Conservation (phyloP, 2,888 invertebrate genomes). For the Notodonta dromedarius region DNA sequence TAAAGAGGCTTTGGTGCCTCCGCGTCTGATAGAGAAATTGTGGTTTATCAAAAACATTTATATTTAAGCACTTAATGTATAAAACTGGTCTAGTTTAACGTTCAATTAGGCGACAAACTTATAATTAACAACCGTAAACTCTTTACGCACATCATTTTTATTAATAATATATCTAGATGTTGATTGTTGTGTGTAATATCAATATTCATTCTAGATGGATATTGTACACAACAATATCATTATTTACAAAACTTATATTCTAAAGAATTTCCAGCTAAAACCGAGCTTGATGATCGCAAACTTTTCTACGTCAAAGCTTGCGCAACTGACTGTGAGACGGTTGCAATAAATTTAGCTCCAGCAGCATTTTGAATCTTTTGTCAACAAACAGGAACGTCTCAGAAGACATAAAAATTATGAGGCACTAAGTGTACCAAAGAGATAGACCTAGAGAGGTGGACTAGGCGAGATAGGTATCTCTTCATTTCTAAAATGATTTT, state of each 20-base stretch:
- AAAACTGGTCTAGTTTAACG: no score
- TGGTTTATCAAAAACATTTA: not conserved
- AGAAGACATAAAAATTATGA: conserved; percentile 12
- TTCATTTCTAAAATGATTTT: no score
- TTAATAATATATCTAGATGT: no score
- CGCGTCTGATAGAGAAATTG: conserved; percentile 1
- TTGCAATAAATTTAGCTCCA: conserved; percentile 32
- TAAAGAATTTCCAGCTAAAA: conserved; percentile 9
- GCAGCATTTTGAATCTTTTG: conserved; percentile 18
- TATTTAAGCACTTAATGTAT: not conserved
- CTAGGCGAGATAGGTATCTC: no score
- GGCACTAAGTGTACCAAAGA: no score
- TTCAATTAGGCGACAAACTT: no score
- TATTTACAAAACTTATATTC: not conserved
- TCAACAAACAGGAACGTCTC: not conserved
- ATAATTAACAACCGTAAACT: no score
- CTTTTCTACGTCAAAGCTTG: conserved; percentile 23
- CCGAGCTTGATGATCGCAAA: conserved; percentile 20
- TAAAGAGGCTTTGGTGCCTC: conserved; percentile 10
- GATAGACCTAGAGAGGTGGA: no score
- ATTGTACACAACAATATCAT: not conserved
- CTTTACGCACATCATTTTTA: no score
- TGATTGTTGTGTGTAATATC: no score
- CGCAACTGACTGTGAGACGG: conserved; percentile 27
- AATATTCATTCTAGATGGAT: no score